Conservation (phyloP, 2,888 invertebrate species). For the Suillia variegata region DNA sequence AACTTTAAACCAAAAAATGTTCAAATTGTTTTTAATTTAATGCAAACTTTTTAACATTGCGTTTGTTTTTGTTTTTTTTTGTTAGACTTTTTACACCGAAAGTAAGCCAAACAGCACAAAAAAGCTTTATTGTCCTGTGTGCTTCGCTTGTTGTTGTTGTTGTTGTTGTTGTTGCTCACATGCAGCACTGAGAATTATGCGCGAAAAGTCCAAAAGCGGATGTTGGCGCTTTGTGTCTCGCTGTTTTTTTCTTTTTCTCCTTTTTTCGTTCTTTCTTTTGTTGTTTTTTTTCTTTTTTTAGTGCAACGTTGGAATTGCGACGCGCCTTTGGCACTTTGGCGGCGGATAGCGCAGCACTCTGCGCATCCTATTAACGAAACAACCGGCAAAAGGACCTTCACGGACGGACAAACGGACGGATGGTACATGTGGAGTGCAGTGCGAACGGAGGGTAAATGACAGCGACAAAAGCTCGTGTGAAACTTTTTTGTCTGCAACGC, state of each 20-base stretch:
- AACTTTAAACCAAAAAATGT: too few species aligned
- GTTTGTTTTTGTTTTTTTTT: neutral
- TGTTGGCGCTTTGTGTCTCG: neutral
- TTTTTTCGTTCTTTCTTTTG: neutral
- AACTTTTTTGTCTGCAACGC: neutral
- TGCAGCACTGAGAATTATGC: neutral
- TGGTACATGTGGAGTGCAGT: neutral
- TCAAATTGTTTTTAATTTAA: too few species aligned
- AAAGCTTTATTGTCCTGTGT: neutral
- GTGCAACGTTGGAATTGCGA: neutral
- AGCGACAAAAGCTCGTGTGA: neutral
- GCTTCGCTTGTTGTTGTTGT: neutral
- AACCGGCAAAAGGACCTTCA: neutral
- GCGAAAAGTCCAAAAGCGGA: neutral
- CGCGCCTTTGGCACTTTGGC: neutral
- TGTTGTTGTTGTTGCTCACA: neutral
- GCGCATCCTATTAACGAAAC: neutral
- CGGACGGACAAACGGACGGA: neutral
- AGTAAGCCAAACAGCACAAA: neutral
- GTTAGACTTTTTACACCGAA: neutral
- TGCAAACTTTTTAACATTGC: too few species aligned
- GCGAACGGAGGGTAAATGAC: too few species aligned
- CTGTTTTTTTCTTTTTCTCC: neutral
- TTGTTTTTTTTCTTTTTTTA: neutral
- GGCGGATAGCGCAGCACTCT: neutral